These are phyloP conservation scores for Poeciliopsis occidentalis DNA, from an alignment of 2,113 vertebrate genomes.

Conservation along the genomic window DNA sequence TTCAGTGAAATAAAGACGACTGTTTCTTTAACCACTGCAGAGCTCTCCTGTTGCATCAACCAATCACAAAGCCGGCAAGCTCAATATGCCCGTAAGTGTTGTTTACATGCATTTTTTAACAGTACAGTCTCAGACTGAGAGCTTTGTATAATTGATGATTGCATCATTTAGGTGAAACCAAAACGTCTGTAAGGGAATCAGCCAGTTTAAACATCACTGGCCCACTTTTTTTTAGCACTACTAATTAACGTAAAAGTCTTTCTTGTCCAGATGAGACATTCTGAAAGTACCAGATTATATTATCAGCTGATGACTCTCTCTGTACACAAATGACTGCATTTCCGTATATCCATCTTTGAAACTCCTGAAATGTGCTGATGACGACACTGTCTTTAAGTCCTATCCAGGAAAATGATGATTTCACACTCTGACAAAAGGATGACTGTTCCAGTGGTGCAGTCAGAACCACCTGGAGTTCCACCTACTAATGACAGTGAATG, in stretches of 20 bases:
- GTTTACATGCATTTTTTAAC: conserved; percentile 60
- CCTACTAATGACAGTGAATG: background rate
- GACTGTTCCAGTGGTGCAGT: background rate
- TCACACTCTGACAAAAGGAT: background rate
- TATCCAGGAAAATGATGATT: background rate
- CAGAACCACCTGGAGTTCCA: background rate
- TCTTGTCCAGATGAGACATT: background rate
- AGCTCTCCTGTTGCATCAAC: conserved; percentile 58
- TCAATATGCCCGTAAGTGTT: conserved; percentile 43
- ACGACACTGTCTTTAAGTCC: background rate
- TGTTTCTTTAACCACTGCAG: conserved; percentile 22
- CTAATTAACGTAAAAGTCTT: background rate
- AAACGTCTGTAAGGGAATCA: conserved; percentile 13
- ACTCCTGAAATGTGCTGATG: background rate
- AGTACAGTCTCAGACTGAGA: conserved; percentile 35
- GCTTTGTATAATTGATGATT: conserved; percentile 49
- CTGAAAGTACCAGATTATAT: background rate
- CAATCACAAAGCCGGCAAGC: conserved; percentile 49
- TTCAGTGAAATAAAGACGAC: conserved; percentile 52
- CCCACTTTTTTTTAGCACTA: conserved; percentile 51
- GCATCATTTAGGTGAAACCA: conserved; percentile 52
- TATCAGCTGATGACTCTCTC: conserved; percentile 6
- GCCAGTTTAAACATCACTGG: conserved; percentile 32
- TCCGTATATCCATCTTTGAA: background rate
- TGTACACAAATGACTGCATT: background rate